Percentiles rank a stretch among this genome's conserved stretches.
phyloP scores from a whole-genome alignment of 2,888 invertebrate species.

The Lasioglossum vierecki region DNA sequence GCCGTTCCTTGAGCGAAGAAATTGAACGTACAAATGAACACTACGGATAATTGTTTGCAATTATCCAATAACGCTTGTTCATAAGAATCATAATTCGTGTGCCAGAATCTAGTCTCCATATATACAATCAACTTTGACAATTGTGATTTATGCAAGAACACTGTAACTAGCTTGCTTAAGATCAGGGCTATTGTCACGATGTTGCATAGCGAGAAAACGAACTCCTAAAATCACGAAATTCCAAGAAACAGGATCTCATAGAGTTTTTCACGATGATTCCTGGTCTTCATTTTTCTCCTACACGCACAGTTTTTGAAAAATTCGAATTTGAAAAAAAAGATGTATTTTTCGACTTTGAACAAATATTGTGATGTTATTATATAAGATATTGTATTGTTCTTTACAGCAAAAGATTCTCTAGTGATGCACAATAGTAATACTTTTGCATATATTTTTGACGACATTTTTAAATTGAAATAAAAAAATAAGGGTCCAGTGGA shows the following conservation, averaged over 20 bases:
- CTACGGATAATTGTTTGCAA: constrained; percentile 10
- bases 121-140: background rate
- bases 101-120: background rate
- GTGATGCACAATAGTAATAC: no score
- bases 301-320: no score
- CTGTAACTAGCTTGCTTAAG: background rate
- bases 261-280: no score
- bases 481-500: no score
- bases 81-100: constrained; percentile 28
- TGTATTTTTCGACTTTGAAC: no score
- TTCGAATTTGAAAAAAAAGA: no score
- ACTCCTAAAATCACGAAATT: background rate
- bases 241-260: background rate
- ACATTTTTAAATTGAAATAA: no score
- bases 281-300: no score
- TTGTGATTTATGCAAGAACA: background rate
- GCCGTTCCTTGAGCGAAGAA: constrained; percentile 43
- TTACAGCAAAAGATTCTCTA: no score
- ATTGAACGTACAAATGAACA: constrained; percentile 44
- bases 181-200: background rate
- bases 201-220: background rate
- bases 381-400: no score
- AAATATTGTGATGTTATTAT: no score
- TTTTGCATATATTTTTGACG: no score
- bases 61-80: constrained; percentile 18